Evolutionary conservation across 2,113 vertebrate species (phyloP).

Genomic region (Misgurnus mizolepis): DNA sequence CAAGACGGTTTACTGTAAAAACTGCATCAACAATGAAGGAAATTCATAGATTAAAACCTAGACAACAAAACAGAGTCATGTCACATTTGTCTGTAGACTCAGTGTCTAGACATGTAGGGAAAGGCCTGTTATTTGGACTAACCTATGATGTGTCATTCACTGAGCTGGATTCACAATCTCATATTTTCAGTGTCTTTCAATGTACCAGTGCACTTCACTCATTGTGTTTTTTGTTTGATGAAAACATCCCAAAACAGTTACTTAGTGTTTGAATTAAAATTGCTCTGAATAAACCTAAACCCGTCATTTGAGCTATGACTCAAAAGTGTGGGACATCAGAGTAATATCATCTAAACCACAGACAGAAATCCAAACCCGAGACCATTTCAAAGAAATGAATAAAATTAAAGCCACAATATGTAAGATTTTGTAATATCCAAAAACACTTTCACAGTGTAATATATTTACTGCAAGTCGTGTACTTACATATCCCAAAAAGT

Average conservation of each 20-base stretch:
- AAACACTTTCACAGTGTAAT: no score
- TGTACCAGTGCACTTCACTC: background rate
- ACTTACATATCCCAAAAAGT: no score
- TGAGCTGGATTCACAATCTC: background rate
- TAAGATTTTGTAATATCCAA: no score
- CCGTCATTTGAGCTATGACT: conserved; percentile 3
- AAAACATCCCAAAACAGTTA: background rate
- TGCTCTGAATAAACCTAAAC: background rate
- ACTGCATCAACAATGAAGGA: background rate
- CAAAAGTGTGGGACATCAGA: background rate
- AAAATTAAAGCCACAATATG: no score
- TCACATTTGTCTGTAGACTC: background rate
- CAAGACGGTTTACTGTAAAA: background rate
- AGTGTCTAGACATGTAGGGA: background rate
- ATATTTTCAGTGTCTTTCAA: background rate
- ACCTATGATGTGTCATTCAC: conserved; percentile 3
- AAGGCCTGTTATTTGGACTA: background rate
- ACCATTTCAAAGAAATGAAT: background rate
- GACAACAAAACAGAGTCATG: background rate
- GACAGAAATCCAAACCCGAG: background rate
- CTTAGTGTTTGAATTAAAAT: conserved; percentile 3
- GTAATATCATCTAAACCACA: background rate
- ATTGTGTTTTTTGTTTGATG: background rate
- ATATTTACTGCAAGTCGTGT: background rate
- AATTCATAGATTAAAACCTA: background rate